Evolutionary conservation across 2,888 invertebrate species (phyloP), one percentile per base, ranked within the genome.

Genomic region (Lithophane ornitopus): DNA sequence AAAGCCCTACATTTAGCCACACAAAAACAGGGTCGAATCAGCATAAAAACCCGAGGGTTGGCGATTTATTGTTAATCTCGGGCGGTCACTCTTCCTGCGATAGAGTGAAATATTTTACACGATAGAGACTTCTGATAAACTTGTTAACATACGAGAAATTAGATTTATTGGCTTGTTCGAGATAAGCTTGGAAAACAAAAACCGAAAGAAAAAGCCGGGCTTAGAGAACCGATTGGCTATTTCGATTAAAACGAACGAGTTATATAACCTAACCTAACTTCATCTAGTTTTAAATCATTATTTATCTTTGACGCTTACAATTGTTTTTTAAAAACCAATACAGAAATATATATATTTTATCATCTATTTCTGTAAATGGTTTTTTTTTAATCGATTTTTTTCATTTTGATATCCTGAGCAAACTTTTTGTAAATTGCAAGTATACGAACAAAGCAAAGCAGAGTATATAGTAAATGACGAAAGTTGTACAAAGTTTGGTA

Each of bases 11-110:
- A 19, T 49, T 49, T 22, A 49, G 22, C 0, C 9, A 19, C 39
- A 71, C 26, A 85, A 87, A 78, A 84, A 78, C 78, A 46, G 80
- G 76, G 77, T 66, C 70, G 71, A 69, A 72, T 74, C 70, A 63
- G 26, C n/a, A 79, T 74, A 84, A 87, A 88, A 88, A 84, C 39
- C 12, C 11, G n/a, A 77, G 83, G 83, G 84, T 73, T 74, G 52
- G 80, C 81, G 78, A 78, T 80, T 70, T 86, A 85, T 86, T 74
- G 74, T 75, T 74, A 76, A 85, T 78, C 76, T 76, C 28, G 69
- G 58, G 44, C 74, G 86, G 80, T 87, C 85, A 86, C 77, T 67
- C 76, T 87, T 78, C 77, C 76, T 63, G 52, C 49, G 63, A 75
- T 59, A 62, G 14, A 83, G 72, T 81, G 76, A 79, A 79, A 79